Evolutionary conservation across 1,140 invertebrate genomes (phyloP).

Genomic region (Drosophila paulistorum): DNA sequence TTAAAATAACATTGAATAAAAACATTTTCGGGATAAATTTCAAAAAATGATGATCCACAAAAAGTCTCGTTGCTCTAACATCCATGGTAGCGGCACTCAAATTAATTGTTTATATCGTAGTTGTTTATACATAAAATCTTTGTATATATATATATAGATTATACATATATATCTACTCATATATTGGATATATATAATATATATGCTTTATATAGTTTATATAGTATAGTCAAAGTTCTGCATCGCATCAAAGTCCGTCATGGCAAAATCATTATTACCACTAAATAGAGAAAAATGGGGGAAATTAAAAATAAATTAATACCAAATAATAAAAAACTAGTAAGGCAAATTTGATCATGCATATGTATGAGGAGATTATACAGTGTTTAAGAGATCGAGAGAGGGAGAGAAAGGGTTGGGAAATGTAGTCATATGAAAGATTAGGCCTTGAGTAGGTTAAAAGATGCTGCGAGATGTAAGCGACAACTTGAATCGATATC

Average conservation of each 20-base stretch:
- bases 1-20: slow-evolving; percentile 53
- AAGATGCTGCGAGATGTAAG: slow-evolving; percentile 5
- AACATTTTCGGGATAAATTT: slow-evolving; percentile 37
- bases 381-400: background rate
- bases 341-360: background rate
- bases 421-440: slow-evolving; percentile 2
- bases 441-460: background rate
- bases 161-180: slow-evolving; percentile 33
- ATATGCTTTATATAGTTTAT: slow-evolving; percentile 54
- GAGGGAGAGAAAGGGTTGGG: too few relatives aligned
- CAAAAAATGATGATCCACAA: slow-evolving; percentile 38
- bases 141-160: slow-evolving; percentile 30
- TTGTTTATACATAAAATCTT: slow-evolving; percentile 47
- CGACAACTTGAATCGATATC: background rate
- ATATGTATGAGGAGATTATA: background rate
- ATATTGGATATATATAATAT: slow-evolving; percentile 26
- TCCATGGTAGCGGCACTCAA: slow-evolving; percentile 49
- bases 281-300: slow-evolving; percentile 47
- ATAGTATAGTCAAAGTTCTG: slow-evolving; percentile 63
- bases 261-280: slow-evolving; percentile 69
- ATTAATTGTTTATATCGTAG: slow-evolving; percentile 45
- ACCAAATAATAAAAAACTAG: slow-evolving; percentile 43
- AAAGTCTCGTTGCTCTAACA: slow-evolving; percentile 42
- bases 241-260: slow-evolving; percentile 76
- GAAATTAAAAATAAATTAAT: slow-evolving; percentile 42